Conservation (phyloP, 2,888 invertebrate genomes). For the Agriopis aurantiaria region DNA sequence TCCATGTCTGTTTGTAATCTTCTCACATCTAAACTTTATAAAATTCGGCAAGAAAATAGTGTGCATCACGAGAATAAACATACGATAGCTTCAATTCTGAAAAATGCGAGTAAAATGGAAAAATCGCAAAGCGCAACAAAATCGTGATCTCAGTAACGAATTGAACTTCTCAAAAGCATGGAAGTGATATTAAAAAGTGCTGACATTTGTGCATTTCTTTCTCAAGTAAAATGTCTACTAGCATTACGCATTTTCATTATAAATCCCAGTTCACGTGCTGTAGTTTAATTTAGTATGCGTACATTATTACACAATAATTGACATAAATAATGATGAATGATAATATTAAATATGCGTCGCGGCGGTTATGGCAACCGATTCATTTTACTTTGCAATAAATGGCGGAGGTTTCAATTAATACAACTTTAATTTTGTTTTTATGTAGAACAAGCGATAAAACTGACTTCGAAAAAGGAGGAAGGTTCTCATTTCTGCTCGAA, state of each 20-base stretch:
- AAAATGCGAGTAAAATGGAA: background rate
- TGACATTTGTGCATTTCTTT: too few species aligned
- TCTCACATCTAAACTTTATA: background rate
- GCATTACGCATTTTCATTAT: background rate
- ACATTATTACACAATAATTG: conserved; percentile 45
- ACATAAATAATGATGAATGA: conserved; percentile 48
- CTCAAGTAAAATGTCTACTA: background rate
- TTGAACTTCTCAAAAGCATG: too few species aligned
- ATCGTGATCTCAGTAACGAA: too few species aligned
- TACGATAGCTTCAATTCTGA: background rate
- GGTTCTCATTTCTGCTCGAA: too few species aligned
- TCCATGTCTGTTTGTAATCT: background rate
- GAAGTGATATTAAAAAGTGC: too few species aligned
- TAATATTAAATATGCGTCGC: conserved; percentile 42
- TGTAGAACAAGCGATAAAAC: background rate
- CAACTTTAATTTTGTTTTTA: conserved; percentile 46
- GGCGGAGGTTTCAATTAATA: conserved; percentile 47
- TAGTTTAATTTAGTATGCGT: conserved; percentile 39
- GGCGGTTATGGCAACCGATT: conserved; percentile 43
- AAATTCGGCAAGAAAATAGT: background rate
- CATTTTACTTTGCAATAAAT: conserved; percentile 40
- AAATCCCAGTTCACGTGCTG: conserved; percentile 4
- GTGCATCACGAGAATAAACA: background rate
- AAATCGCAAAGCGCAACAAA: too few species aligned
- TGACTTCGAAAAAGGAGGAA: too few species aligned